Evolutionary conservation across 35 echinoderm and acorn worm species (phyloP).

Genomic region (Acanthaster planci): DNA sequence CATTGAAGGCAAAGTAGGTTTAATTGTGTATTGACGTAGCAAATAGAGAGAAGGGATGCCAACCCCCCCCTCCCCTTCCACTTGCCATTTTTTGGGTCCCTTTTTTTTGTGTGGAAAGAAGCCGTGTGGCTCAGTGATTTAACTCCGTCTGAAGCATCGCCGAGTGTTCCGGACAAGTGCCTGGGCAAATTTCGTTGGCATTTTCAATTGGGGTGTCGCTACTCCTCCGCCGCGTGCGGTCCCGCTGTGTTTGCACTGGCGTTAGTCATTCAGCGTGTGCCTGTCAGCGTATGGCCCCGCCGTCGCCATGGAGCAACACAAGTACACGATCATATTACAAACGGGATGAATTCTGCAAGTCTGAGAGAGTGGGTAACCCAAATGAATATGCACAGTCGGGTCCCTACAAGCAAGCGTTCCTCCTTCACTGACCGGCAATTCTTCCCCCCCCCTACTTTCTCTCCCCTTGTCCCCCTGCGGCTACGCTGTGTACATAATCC

Average conservation of each 20-base stretch:
- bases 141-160: conserved; percentile 2
- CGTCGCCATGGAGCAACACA: conserved; percentile 24
- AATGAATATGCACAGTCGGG: conserved; percentile 19
- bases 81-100: neutral
- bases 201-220: conserved; percentile 33
- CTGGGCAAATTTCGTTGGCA: conserved; percentile 30
- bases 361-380: neutral
- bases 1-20: conserved; percentile 22
- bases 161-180: conserved; percentile 25
- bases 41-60: conserved; percentile 1
- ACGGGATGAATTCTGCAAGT: conserved; percentile 28
- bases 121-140: conserved; percentile 19
- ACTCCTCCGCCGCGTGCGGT: neutral
- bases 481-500: conserved; percentile 29
- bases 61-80: too few relatives aligned
- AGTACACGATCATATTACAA: conserved; percentile 30
- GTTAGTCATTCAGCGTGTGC: conserved; percentile 25
- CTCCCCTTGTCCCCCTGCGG: neutral
- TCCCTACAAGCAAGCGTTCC: neutral
- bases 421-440: too few relatives aligned
- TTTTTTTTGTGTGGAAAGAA: neutral
- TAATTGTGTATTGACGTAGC: conserved; percentile 42
- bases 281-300: conserved; percentile 16
- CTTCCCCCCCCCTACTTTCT: too few relatives aligned
- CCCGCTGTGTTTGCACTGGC: conserved; percentile 8